Evolutionary conservation across 2,888 invertebrate species (phyloP), one percentile per base, ranked within the genome.

Genomic region (Glaucopsyche alexis): DNA sequence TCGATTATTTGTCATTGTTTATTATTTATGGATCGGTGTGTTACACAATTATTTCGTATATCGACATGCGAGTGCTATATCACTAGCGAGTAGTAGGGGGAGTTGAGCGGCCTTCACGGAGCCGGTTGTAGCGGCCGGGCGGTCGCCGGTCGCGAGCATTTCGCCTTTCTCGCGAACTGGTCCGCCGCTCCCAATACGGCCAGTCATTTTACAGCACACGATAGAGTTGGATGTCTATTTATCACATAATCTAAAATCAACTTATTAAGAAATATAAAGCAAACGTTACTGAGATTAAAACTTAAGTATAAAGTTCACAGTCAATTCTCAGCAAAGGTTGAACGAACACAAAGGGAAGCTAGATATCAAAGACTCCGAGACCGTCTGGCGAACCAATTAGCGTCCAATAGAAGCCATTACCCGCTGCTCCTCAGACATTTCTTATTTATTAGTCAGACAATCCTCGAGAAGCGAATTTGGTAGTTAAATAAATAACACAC

Each of bases 111-210:
- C 93, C 92, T 93, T 93, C 92, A 87, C 88, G 80, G 83, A 93
- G 90, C 93, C 93, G 93, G 93, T 93, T 92, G 89, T 87, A 80
- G 83, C 85, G 85, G 86, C 85, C 84, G 84, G 85, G 85, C 84
- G 85, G 85, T 85, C 87, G 87, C 87, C 84, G 85, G 85, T 85
- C 87, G 87, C 87, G 83, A 86, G 84, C 87, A 88, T 88, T 91
- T 90, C 89, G 91, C 92, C 92, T 92, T 91, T 92, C 92, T 90
- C 83, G 82, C 87, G 82, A 85, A 86, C 87, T 87, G 84, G 86
- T 85, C 85, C 83, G 84, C 82, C 88, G 88, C 85, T 87, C 88
- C 88, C 88, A 87, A 86, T 85, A 82, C 80, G 75, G 72, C 78
- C 75, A 81, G 75, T 75, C 74, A 75, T 76, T 78, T 74, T 73